Evolutionary conservation across 1,140 invertebrate species (phyloP).

Genomic region (Onthophagus taurus): DNA sequence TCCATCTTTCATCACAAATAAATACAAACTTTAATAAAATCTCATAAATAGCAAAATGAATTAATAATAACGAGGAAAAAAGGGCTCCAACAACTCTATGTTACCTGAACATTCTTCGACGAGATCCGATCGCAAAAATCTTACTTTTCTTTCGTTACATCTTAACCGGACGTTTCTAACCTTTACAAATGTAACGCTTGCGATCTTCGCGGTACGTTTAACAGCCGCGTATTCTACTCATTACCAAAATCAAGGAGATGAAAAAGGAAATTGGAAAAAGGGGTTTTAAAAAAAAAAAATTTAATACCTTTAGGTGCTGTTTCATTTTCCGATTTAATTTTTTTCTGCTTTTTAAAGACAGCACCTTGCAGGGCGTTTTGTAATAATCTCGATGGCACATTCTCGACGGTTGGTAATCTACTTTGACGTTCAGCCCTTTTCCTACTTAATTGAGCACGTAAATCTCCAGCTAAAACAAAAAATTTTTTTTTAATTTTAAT

Average conservation of each 20-base stretch:
- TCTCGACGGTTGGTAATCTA: conserved; percentile 21
- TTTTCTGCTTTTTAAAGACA: conserved; percentile 29
- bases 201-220: conserved; percentile 3
- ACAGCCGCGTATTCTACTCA: conserved; percentile 8
- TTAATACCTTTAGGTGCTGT: conserved; percentile 28
- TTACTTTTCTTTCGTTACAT: conserved; percentile 5
- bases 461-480: conserved; percentile 23
- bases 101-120: conserved; percentile 4
- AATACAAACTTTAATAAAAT: not conserved
- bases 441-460: conserved; percentile 33
- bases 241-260: conserved; percentile 3
- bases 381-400: conserved; percentile 29
- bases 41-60: not conserved
- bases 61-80: not conserved
- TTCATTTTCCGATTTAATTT: conserved; percentile 26
- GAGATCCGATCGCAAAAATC: conserved; percentile 8
- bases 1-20: conserved; percentile 20
- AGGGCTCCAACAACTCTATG: not conserved
- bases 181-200: not conserved
- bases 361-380: conserved; percentile 34
- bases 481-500: too few relatives aligned
- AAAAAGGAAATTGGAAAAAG: conserved; percentile 2
- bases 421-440: conserved; percentile 33
- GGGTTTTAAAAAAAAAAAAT: not conserved
- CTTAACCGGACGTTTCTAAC: conserved; percentile 1